phyloP scores from a whole-genome alignment of 2,797 vertebrate genomes.

The Dryobates pubescens region DNA sequence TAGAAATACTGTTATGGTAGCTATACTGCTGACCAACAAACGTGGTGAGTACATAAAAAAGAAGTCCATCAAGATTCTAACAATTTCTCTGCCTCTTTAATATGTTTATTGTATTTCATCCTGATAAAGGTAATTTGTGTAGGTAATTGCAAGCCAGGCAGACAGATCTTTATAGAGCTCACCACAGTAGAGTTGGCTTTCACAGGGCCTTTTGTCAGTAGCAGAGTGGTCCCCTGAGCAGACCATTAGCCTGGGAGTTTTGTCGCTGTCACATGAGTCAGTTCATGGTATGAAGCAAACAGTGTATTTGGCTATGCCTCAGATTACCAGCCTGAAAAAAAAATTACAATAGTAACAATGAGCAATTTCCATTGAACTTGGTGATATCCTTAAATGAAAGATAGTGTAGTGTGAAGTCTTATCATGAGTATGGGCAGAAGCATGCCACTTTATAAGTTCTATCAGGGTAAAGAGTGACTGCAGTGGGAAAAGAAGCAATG shows the following conservation, averaged over 20 bases:
- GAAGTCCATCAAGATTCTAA: constrained; percentile 41
- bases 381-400: not conserved
- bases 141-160: constrained; percentile 30
- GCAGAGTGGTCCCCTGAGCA: constrained; percentile 39
- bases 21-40: constrained; percentile 32
- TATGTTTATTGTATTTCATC: constrained; percentile 64
- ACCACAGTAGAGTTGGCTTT: not conserved
- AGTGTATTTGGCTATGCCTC: not conserved
- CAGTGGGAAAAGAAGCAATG: not conserved
- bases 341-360: not conserved
- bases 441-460: not conserved
- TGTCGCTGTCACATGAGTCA: not conserved
- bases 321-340: not conserved
- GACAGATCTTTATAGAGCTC: constrained; percentile 38
- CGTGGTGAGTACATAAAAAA: constrained; percentile 49
- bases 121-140: constrained; percentile 56
- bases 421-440: not conserved
- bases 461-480: not conserved
- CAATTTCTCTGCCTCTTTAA: constrained; percentile 58
- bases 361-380: not conserved
- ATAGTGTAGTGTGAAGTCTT: not conserved
- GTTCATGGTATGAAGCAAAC: not conserved
- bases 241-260: constrained; percentile 14
- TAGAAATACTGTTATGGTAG: constrained; percentile 41
- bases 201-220: not conserved